Evolutionary conservation across 2,888 invertebrate genomes (phyloP).

Genomic region (Limnephilus marmoratus): DNA sequence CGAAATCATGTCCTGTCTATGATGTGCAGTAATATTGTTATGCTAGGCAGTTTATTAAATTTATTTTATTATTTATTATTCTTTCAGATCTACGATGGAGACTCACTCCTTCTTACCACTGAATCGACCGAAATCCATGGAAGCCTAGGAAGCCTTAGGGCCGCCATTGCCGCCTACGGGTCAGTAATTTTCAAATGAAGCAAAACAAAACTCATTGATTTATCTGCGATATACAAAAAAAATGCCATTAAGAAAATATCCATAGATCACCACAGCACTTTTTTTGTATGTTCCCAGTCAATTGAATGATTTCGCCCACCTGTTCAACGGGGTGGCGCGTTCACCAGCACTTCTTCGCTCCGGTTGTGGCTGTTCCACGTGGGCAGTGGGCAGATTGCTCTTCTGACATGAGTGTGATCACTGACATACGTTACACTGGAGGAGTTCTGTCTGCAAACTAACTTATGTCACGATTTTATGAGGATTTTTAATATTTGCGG

Average conservation of each 20-base stretch:
- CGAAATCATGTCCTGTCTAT: neutral
- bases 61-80: neutral
- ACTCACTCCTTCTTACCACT: neutral
- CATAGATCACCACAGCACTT: conserved; percentile 2
- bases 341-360: neutral
- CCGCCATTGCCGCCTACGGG: neutral
- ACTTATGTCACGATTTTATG: neutral
- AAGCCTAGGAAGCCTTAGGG: neutral
- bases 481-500: neutral
- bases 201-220: neutral
- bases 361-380: neutral
- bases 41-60: neutral
- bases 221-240: neutral
- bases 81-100: neutral
- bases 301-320: conserved; percentile 2
- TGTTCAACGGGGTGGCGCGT: neutral
- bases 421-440: neutral
- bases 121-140: neutral
- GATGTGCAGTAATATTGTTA: too few relatives aligned
- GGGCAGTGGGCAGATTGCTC: neutral
- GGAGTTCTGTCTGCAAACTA: neutral
- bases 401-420: neutral
- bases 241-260: neutral
- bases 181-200: neutral
- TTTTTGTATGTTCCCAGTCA: neutral